These are phyloP conservation scores for Sus cebifrons DNA, from an alignment of 2,797 vertebrate genomes.

Conservation along the genomic window DNA sequence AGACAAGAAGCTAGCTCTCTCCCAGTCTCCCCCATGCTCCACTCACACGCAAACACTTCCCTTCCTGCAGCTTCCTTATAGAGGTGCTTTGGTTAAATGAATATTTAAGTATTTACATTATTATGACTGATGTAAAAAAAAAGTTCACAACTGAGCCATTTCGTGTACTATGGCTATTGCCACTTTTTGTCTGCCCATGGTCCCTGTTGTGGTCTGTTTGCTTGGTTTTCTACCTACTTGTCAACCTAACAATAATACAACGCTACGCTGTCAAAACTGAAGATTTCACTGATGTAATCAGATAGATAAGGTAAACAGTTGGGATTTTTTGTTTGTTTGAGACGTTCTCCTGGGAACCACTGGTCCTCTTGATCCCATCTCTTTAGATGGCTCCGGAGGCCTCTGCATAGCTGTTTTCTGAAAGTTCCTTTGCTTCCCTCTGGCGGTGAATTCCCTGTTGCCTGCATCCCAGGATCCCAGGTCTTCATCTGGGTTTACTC, in stretches of 20 bases:
- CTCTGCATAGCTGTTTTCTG: not conserved
- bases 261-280: conserved; percentile 3
- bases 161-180: not conserved
- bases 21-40: not conserved
- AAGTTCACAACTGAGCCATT: not conserved
- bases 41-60: not conserved
- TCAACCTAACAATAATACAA: not conserved
- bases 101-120: not conserved
- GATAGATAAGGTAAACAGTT: not conserved
- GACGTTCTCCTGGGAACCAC: not conserved
- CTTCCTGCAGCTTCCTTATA: not conserved
- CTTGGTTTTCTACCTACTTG: conserved; percentile 31
- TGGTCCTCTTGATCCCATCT: not conserved
- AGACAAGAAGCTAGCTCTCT: not conserved
- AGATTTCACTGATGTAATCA: not conserved
- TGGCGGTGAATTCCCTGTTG: not conserved
- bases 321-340: not conserved
- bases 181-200: not conserved
- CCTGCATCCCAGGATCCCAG: not conserved
- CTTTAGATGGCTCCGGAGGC: not conserved
- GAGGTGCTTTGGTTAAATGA: not conserved
- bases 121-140: not conserved
- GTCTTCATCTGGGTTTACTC: not conserved
- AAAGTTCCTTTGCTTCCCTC: conserved; percentile 1
- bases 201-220: not conserved